Conservation (phyloP, 1,140 invertebrate species). For the Contarinia nasturtii region DNA sequence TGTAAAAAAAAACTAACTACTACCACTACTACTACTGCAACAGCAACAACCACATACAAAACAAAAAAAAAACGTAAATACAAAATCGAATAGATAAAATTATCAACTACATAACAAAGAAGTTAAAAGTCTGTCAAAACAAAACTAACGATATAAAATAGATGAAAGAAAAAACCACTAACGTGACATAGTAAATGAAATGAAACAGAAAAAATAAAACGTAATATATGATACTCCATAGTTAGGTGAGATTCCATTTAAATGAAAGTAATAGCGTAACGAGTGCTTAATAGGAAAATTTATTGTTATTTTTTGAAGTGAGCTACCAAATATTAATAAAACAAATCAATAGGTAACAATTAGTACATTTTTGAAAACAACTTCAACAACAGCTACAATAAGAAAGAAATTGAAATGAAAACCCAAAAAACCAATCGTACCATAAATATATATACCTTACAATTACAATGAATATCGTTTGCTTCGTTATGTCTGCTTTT, state of each 20-base stretch:
- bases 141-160: constrained; percentile 12
- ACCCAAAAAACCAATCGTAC: constrained; percentile 10
- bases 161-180: constrained; percentile 4
- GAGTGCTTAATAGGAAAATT: too few relatives aligned
- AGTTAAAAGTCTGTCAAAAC: constrained; percentile 22
- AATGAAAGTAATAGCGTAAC: too few relatives aligned
- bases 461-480: constrained; percentile 1
- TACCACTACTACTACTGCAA: too few relatives aligned
- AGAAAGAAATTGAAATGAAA: constrained; percentile 7
- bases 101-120: constrained; percentile 19
- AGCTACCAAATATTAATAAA: too few relatives aligned
- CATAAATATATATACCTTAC: constrained; percentile 4
- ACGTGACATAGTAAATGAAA: constrained; percentile 8
- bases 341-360: constrained; percentile 8
- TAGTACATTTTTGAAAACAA: constrained; percentile 18
- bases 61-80: neutral
- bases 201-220: too few relatives aligned
- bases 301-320: too few relatives aligned
- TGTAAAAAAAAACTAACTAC: too few relatives aligned
- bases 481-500: neutral
- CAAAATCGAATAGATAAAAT: neutral
- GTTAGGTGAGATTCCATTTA: too few relatives aligned
- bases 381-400: constrained; percentile 7
- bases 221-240: too few relatives aligned
- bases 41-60: neutral